Base-by-base conservation (phyloP, 2,797 vertebrate species). In the Eulemur coronatus region DNA sequence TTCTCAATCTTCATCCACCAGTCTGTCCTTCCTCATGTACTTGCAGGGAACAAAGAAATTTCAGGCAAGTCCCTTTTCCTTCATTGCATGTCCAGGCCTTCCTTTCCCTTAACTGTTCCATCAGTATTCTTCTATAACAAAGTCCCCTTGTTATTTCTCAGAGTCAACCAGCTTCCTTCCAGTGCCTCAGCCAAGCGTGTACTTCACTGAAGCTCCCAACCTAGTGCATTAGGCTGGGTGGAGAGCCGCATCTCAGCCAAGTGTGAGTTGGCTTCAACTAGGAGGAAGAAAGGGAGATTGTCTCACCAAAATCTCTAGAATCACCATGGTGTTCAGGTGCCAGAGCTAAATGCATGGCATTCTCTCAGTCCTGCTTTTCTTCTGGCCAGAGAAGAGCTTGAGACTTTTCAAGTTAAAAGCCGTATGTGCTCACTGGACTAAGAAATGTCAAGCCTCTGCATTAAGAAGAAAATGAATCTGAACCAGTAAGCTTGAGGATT, bases 391-490 rank as follows among this genome's bases (percentile, higher is more conserved):
- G 14, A 85, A 13, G 18, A 38, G 50, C 18, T 90, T 26, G 15
- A 92, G 46, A 63, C 30, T 93, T 87, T 90, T 63, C 55, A 82
- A 93, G 78, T 52, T 73, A 86, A 0, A 13, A 78, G 88, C 59
- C n/a, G 5, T 69, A 65, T 67, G 33, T 70, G 11, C 67, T 95
- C 76, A n/a, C 10, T 90, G 82, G 73, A 43, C 43, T 86, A 95
- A 91, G 69, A 88, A 95, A 91, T 17, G 18, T 28, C 59, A 72
- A 82, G 35, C 30, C 69, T 91, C 92, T 93, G 72, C 92, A 75
- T 94, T 89, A 84, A 94, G 84, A 87, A 95, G 80, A 82, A 97
- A 96, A 92, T 7, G 75, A 48, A 91, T 96, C 78, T 95, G 50
- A 94, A 97, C 84, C 87, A 96, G 81, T 24, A 55, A 92, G 85